Evolutionary conservation across 1,140 invertebrate genomes (phyloP).

Genomic region (Nymphalis io): DNA sequence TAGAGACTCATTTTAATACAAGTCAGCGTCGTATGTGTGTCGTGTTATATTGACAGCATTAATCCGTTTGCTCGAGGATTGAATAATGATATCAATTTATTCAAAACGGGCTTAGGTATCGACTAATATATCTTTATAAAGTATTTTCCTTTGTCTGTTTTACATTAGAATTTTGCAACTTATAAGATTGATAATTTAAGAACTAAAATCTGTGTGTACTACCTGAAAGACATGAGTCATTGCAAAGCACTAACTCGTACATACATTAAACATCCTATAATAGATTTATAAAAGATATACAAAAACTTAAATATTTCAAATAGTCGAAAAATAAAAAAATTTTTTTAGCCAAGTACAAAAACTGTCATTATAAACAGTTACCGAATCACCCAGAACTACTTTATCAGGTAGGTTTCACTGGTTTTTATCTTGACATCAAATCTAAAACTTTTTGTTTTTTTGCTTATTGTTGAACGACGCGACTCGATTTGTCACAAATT

Average conservation of each 20-base stretch:
- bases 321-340: too few relatives aligned
- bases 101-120: neutral
- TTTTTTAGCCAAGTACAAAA: too few relatives aligned
- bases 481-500: slow-evolving; percentile 10
- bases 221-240: too few relatives aligned
- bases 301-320: too few relatives aligned
- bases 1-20: neutral
- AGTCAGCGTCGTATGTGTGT: neutral
- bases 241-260: too few relatives aligned
- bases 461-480: neutral
- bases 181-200: too few relatives aligned
- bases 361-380: neutral
- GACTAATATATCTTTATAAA: neutral
- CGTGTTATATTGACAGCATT: slow-evolving; percentile 1
- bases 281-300: too few relatives aligned
- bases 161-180: neutral
- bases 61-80: neutral
- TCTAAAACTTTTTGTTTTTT: slow-evolving; percentile 20
- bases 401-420: neutral
- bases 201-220: too few relatives aligned
- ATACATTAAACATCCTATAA: too few relatives aligned
- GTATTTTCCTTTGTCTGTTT: neutral
- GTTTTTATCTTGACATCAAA: slow-evolving; percentile 22
- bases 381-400: neutral
- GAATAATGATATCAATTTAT: slow-evolving; percentile 5